A percentile compares a stretch with the other conserved stretches of the same genome.
Evolutionary conservation across 2,797 vertebrate genomes (phyloP).

Genomic region (Hydrolagus colliei): DNA sequence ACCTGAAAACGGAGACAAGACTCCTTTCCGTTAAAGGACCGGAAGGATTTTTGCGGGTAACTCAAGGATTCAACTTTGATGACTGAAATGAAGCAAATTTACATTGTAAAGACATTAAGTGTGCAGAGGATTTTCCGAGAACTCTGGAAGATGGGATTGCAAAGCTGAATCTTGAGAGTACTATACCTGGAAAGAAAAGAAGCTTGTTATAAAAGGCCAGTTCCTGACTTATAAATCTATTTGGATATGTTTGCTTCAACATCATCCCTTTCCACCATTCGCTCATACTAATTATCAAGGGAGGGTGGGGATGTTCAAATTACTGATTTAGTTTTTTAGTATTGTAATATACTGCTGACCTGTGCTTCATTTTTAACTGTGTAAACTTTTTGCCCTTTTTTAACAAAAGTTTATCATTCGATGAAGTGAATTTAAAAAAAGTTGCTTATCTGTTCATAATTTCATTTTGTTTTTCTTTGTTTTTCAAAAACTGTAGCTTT

Average conservation of each 20-base stretch:
- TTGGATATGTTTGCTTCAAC: slow-evolving; percentile 65
- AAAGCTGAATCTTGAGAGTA: slow-evolving; percentile 58
- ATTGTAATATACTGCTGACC: slow-evolving; percentile 95
- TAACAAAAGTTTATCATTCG: slow-evolving; percentile 76
- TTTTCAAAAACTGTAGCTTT: slow-evolving; percentile 58
- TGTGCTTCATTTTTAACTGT: slow-evolving; percentile 93
- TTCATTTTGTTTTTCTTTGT: slow-evolving; percentile 37
- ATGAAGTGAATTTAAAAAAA: slow-evolving; percentile 68
- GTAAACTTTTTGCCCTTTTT: slow-evolving; percentile 78
- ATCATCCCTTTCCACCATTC: slow-evolving; percentile 65
- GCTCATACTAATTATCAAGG: slow-evolving; percentile 72
- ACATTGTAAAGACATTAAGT: slow-evolving; percentile 64
- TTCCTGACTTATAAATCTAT: slow-evolving; percentile 61
- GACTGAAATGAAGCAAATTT: slow-evolving; percentile 67
- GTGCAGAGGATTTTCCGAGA: slow-evolving; percentile 58
- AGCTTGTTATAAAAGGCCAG: slow-evolving; percentile 54
- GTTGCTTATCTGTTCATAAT: slow-evolving; percentile 68
- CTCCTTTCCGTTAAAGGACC: slow-evolving; percentile 81
- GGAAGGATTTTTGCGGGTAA: slow-evolving; percentile 68
- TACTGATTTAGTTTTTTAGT: slow-evolving; percentile 97
- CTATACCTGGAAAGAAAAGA: slow-evolving; percentile 58
- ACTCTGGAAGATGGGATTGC: slow-evolving; percentile 57
- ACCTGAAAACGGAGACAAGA: slow-evolving; percentile 61
- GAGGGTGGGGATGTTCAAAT: slow-evolving; percentile 63
- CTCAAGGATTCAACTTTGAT: slow-evolving; percentile 76